Conservation (phyloP, 2,797 vertebrate species). For the Gymnocypris eckloni region DNA sequence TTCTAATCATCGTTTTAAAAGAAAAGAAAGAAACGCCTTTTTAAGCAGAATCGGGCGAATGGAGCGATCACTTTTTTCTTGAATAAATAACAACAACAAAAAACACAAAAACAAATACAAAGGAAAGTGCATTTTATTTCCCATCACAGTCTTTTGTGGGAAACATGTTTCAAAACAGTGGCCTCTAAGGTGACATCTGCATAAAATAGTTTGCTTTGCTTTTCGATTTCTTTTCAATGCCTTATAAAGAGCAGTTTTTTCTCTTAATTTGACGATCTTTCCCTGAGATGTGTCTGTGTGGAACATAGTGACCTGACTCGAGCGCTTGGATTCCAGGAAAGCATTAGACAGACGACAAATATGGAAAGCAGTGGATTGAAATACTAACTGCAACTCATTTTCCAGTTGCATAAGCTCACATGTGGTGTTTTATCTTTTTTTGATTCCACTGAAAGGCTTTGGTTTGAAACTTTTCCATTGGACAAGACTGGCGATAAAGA, state of each 20-base stretch:
- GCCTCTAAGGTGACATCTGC: constrained; percentile 75
- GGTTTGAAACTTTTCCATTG: constrained; percentile 73
- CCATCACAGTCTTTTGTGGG: constrained; percentile 73
- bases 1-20: constrained; percentile 82
- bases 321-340: constrained; percentile 71
- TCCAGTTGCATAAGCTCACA: constrained; percentile 73
- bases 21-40: constrained; percentile 71
- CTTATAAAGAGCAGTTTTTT: constrained; percentile 70
- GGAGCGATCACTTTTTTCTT: constrained; percentile 75
- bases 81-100: constrained; percentile 75
- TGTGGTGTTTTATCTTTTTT: constrained; percentile 61
- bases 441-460: constrained; percentile 72
- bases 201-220: constrained; percentile 78
- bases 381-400: constrained; percentile 64
- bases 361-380: constrained; percentile 71
- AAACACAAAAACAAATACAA: constrained; percentile 36
- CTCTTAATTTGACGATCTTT: constrained; percentile 72
- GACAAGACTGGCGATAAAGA: constrained; percentile 76
- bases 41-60: constrained; percentile 79
- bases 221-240: constrained; percentile 60
- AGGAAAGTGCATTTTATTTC: constrained; percentile 86
- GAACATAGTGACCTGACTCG: constrained; percentile 67
- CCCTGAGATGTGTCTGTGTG: constrained; percentile 72
- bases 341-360: constrained; percentile 70
- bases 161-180: constrained; percentile 78